A percentile compares a stretch with the other conserved stretches of the same genome.
These are phyloP conservation scores for Lucilia sericata DNA, from an alignment of 1,140 invertebrate species.

Conservation along the genomic window DNA sequence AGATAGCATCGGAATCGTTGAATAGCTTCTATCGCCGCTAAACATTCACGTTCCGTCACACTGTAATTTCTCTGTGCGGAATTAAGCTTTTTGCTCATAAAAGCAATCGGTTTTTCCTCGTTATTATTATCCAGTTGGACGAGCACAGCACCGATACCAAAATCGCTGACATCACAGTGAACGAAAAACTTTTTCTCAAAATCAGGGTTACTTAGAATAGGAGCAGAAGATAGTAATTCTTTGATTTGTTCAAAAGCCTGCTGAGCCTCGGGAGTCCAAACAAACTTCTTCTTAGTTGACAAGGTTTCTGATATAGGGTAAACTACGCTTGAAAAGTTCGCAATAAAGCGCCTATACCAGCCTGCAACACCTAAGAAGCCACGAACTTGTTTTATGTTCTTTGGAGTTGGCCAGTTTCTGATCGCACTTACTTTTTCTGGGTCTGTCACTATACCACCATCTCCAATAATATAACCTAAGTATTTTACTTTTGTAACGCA, in stretches of 20 bases:
- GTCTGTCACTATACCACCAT: no score
- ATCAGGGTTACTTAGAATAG: conserved; percentile 49
- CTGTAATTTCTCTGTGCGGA: conserved; percentile 44
- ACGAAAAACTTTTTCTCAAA: conserved; percentile 48
- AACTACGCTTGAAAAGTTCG: conserved; percentile 14
- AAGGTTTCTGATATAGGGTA: neutral
- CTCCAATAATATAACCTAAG: no score
- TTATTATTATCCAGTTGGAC: conserved; percentile 45
- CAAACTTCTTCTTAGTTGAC: no score
- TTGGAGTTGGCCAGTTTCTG: neutral
- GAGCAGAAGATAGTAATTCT: conserved; percentile 42
- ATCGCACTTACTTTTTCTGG: conserved; percentile 4
- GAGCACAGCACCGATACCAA: conserved; percentile 50
- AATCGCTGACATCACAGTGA: conserved; percentile 51
- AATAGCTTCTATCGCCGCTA: no score
- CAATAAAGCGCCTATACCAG: conserved; percentile 7
- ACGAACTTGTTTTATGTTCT: neutral
- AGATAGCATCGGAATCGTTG: no score
- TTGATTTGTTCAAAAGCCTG: conserved; percentile 1
- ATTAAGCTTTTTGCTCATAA: conserved; percentile 47
- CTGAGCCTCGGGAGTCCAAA: neutral
- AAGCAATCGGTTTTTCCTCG: conserved; percentile 44
- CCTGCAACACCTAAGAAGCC: neutral
- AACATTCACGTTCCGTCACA: conserved; percentile 45
- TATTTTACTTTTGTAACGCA: no score